Percentiles rank a stretch among this genome's conserved stretches.
Conservation (phyloP, 2,888 invertebrate species). For the Athrips mouffetella region DNA sequence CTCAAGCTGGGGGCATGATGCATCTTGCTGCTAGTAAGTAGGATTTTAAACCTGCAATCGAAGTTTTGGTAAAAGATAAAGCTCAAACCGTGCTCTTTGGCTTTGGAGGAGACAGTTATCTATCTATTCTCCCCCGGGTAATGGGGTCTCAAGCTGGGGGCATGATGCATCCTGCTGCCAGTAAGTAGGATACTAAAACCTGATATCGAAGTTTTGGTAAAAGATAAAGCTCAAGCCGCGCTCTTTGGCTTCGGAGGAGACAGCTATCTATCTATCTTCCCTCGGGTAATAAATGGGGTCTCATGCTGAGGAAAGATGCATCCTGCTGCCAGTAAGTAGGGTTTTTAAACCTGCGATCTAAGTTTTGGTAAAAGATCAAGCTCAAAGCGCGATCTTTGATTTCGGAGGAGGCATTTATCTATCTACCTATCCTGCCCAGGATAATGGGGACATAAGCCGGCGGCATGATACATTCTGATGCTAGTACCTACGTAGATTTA, state of each 20-base stretch:
- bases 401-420: constrained; percentile 47
- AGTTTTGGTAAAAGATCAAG: constrained; percentile 58
- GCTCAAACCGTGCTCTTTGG: constrained; percentile 71
- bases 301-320: constrained; percentile 81
- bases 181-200: too few species aligned
- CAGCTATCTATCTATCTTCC: constrained; percentile 56
- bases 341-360: too few species aligned
- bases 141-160: constrained; percentile 81
- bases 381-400: constrained; percentile 67
- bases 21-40: too few species aligned
- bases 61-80: too few species aligned
- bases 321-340: constrained; percentile 84
- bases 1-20: too few species aligned
- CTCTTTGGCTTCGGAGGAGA: constrained; percentile 65
- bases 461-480: too few species aligned
- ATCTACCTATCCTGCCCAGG: too few species aligned
- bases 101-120: constrained; percentile 70
- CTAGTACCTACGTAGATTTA: too few species aligned
- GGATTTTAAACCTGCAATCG: too few species aligned
- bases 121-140: constrained; percentile 85
- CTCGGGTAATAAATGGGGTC: constrained; percentile 85
- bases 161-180: constrained; percentile 82
- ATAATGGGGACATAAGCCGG: too few species aligned
- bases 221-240: constrained; percentile 72
- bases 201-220: too few species aligned